These are phyloP conservation scores for Aradophagus sp. DNA, from an alignment of 1,140 invertebrate genomes.

Conservation along the genomic window DNA sequence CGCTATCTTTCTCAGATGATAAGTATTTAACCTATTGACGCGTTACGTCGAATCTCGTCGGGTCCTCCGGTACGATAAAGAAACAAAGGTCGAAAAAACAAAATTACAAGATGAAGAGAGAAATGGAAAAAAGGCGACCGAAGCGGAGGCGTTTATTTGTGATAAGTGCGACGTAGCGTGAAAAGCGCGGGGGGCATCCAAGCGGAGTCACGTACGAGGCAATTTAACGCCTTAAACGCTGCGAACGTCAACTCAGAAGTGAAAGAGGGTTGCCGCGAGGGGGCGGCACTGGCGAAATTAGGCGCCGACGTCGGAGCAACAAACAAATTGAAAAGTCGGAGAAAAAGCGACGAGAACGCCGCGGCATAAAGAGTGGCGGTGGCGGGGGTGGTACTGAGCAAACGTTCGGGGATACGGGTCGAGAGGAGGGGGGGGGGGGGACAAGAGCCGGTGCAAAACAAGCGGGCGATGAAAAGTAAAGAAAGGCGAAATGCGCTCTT, in stretches of 20 bases:
- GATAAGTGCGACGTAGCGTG: constrained; percentile 37
- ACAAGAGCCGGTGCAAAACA: constrained; percentile 8
- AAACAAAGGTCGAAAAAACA: neutral
- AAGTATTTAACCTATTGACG: too few relatives aligned
- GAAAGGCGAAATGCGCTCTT: constrained; percentile 67
- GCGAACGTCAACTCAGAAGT: constrained; percentile 33
- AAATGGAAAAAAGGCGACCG: too few relatives aligned
- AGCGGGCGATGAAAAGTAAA: constrained; percentile 59
- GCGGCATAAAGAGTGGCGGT: too few relatives aligned
- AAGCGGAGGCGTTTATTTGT: constrained; percentile 44
- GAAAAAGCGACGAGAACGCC: constrained; percentile 1
- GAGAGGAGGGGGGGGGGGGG: neutral
- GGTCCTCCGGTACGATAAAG: constrained; percentile 23
- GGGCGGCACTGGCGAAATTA: neutral
- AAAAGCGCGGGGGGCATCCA: constrained; percentile 23
- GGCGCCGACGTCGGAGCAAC: constrained; percentile 2
- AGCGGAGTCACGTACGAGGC: constrained; percentile 43
- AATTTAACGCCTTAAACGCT: constrained; percentile 65
- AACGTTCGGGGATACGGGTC: too few relatives aligned
- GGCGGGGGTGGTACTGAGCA: too few relatives aligned
- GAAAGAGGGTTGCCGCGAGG: constrained; percentile 12
- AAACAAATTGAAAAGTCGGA: constrained; percentile 1
- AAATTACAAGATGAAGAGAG: constrained; percentile 26
- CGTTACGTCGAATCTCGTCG: constrained; percentile 2
- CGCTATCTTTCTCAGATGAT: too few relatives aligned